Evolutionary conservation across 2,888 invertebrate species (phyloP).

Genomic region (Netelia virgata): DNA sequence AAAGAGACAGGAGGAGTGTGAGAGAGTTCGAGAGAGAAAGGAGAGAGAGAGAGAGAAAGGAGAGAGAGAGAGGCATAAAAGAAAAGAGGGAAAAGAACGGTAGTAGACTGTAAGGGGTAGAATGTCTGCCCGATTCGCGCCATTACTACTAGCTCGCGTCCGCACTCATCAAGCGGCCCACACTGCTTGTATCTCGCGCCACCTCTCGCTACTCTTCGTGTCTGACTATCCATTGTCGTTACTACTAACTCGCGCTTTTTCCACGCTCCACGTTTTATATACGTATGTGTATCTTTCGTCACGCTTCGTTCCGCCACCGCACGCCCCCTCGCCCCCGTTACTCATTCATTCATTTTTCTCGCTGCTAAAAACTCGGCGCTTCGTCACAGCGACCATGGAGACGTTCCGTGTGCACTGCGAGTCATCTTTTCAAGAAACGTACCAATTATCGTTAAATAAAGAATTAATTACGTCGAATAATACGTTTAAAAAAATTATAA

Average conservation of each 20-base stretch:
- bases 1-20: background rate
- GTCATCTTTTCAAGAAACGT: too few species aligned
- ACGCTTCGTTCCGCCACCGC: slow-evolving; percentile 20
- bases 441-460: too few species aligned
- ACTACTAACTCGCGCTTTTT: slow-evolving; percentile 57
- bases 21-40: background rate
- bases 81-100: slow-evolving; percentile 6
- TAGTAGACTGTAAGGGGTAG: slow-evolving; percentile 29
- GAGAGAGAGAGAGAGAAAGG: slow-evolving; percentile 2
- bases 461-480: too few species aligned
- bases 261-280: background rate
- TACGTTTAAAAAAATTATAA: too few species aligned
- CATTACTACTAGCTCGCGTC: slow-evolving; percentile 60
- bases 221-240: slow-evolving; percentile 61
- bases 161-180: slow-evolving; percentile 45
- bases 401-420: too few species aligned
- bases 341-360: slow-evolving; percentile 53
- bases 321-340: background rate
- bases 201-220: slow-evolving; percentile 42
- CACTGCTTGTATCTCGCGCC: slow-evolving; percentile 29
- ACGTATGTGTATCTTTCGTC: slow-evolving; percentile 13
- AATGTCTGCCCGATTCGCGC: slow-evolving; percentile 51
- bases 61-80: background rate
- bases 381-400: too few species aligned
- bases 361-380: background rate